phyloP scores from a whole-genome alignment of 2,797 vertebrate genomes.

The Sylvilagus floridanus region DNA sequence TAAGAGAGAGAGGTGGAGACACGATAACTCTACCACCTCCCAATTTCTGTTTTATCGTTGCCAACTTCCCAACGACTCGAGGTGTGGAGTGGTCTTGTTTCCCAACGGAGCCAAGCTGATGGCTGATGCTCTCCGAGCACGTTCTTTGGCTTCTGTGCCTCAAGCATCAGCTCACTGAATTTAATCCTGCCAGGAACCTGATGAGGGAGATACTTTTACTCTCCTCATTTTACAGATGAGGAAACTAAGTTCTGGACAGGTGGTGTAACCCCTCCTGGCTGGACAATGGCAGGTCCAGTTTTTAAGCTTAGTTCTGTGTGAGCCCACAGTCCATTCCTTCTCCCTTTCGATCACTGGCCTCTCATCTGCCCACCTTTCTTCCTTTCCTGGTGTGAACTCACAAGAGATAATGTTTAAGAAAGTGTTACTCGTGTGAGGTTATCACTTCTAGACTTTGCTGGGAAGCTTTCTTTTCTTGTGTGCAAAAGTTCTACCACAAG shows the following conservation, averaged over 20 bases:
- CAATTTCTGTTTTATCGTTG: constrained; percentile 2
- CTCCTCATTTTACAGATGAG: constrained; percentile 39
- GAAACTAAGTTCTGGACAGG: background rate
- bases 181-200: background rate
- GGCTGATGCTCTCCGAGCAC: background rate
- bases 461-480: background rate
- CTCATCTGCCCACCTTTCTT: background rate
- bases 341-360: background rate
- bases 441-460: background rate
- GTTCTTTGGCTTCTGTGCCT: background rate
- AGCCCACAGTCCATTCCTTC: background rate
- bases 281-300: background rate
- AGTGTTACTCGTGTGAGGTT: background rate
- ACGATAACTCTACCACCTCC: background rate
- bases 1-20: background rate
- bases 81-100: background rate
- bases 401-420: background rate
- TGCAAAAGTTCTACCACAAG: background rate
- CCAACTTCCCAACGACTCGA: background rate
- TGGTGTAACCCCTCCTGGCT: background rate
- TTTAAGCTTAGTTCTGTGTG: background rate
- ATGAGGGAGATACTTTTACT: background rate
- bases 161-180: background rate
- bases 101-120: background rate
- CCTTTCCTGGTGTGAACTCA: background rate